Base-by-base conservation (phyloP, 2,888 invertebrate genomes). In the Ypsolopha scabrella region DNA sequence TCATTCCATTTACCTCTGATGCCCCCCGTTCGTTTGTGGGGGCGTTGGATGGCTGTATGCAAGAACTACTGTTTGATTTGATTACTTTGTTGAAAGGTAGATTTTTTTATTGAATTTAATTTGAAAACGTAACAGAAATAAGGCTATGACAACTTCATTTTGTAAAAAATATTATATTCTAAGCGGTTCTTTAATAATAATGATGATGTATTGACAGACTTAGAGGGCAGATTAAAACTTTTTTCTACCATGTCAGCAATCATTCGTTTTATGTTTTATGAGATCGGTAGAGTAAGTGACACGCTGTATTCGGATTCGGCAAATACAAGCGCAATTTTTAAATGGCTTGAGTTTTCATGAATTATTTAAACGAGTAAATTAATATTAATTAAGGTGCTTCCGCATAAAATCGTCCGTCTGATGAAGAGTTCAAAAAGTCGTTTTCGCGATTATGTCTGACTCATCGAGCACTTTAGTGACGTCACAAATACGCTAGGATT, bases 1-100 rank as follows among this genome's bases (percentile, higher is more conserved):
- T 82, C 80, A 74, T 82, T 83, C 75, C 79, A 82, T 82, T 83
- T 80, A 72, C 71, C 72, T 69, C 67, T 72, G 70, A 71, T 71
- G 66, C 65, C 65, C 66, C 65, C 65, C 65, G 64, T 62, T 60
- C 64, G 38, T 48, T 56, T 61, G 52, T 57, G 51, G 47, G 13
- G 46, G 58, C 59, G 56, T 59, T 62, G 70, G 64, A 72, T 58
- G 69, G 69, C 66, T 63, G 64, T 67, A 77, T 77, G 76, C 75
- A 72, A 73, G 24, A 72, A 64, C 44, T 36, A 36, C 8, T 44
- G 37, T 44, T 11, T 13, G 35, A 7, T 11, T 45, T 35, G 11
- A 14, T 44, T 44, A 11, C 9, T 44, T 44, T 13, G 33, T 14
- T 44, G 9, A 44, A 13, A n/a, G 39, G 39, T 11, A 39, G 39